Conservation (phyloP, 2,888 invertebrate genomes). For the Rhingia campestris region DNA sequence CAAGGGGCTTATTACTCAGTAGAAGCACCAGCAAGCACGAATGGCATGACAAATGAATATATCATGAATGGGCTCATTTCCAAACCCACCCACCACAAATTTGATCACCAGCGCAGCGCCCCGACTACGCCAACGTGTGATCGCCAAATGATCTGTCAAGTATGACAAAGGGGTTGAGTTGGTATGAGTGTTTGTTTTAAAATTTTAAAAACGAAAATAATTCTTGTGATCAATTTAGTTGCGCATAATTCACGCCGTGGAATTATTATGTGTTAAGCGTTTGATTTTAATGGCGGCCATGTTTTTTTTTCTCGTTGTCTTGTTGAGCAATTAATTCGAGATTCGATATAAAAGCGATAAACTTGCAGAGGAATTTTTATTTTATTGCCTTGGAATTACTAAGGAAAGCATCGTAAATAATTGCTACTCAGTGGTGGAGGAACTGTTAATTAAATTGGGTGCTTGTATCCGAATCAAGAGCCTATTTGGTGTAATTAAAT, state of each 20-base stretch:
- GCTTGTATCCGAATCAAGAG: neutral
- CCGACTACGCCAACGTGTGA: constrained; percentile 56
- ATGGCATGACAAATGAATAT: constrained; percentile 56
- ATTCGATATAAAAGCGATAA: constrained; percentile 21
- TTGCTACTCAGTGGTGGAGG: neutral
- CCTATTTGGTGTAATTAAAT: neutral
- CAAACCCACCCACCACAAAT: constrained; percentile 55
- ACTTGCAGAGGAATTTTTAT: constrained; percentile 27
- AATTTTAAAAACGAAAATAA: constrained; percentile 12
- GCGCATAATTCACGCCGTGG: constrained; percentile 51
- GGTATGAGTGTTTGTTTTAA: constrained; percentile 14
- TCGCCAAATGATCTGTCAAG: constrained; percentile 61
- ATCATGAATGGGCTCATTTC: constrained; percentile 67
- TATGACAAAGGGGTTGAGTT: constrained; percentile 55
- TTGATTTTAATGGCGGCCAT: constrained; percentile 55
- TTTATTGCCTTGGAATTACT: constrained; percentile 6
- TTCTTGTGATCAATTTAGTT: constrained; percentile 54
- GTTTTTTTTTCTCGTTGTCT: constrained; percentile 4
- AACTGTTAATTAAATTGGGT: neutral
- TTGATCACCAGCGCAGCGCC: constrained; percentile 5
- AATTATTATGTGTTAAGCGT: constrained; percentile 69
- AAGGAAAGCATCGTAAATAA: neutral
- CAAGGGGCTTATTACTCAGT: constrained; percentile 59
- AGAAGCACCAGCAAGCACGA: constrained; percentile 20
- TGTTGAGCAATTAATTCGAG: constrained; percentile 23